phyloP scores from a whole-genome alignment of 2,113 vertebrate species.

The Megaceryle maxima region DNA sequence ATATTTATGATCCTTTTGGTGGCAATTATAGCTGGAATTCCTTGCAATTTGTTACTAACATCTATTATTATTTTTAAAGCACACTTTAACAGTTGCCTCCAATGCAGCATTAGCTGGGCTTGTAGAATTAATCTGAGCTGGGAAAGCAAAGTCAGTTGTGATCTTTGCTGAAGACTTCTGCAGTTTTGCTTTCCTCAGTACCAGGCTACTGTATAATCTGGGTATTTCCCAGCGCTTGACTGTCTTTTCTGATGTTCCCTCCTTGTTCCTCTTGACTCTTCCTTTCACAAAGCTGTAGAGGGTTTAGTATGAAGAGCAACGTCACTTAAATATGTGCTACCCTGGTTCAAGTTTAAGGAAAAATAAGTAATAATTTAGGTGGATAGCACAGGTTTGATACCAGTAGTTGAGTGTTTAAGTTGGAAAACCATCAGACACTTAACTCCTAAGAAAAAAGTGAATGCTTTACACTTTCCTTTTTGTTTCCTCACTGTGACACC shows the following conservation, averaged over 20 bases:
- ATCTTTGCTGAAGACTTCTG: not conserved
- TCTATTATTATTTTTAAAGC: not conserved
- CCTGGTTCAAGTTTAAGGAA: not conserved
- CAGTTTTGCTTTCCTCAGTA: not conserved
- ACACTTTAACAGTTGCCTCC: not conserved
- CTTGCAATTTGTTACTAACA: not conserved
- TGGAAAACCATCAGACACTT: not conserved
- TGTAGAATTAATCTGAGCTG: not conserved
- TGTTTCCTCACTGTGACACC: not conserved
- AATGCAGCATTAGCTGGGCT: not conserved
- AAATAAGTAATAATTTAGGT: not conserved
- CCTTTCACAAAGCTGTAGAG: not conserved
- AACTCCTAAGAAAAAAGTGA: not conserved
- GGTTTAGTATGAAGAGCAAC: not conserved
- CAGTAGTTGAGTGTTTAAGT: not conserved
- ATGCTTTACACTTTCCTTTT: not conserved
- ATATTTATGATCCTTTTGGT: not conserved
- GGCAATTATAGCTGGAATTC: not conserved
- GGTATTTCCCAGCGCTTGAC: not conserved
- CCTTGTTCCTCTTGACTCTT: not conserved
- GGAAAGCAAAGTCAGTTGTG: not conserved
- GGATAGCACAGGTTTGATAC: not conserved
- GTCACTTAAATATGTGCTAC: accelerated
- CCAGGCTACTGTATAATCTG: not conserved
- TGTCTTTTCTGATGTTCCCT: not conserved